phyloP scores from a whole-genome alignment of 2,797 vertebrate genomes.

The Pantherophis alleghaniensis region DNA sequence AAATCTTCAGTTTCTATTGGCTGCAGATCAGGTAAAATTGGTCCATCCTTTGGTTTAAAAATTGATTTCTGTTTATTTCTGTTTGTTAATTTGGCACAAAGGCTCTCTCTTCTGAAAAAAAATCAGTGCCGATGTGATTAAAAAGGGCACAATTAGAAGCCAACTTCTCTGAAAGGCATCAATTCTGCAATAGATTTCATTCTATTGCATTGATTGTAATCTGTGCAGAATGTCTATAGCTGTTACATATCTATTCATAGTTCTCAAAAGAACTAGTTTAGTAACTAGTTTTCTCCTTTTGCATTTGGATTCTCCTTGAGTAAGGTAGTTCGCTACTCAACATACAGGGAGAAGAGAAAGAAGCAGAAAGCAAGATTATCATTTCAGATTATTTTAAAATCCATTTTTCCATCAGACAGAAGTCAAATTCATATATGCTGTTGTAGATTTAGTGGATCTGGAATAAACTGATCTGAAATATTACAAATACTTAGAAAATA shows the following conservation, averaged over 20 bases:
- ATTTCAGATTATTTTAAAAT: not conserved
- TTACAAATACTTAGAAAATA: not conserved
- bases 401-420: not conserved
- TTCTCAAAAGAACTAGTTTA: not conserved
- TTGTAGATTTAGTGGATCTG: not conserved
- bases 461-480: not conserved
- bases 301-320: not conserved
- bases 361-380: not conserved
- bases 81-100: not conserved
- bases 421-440: not conserved
- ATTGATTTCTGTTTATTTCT: not conserved
- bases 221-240: not conserved
- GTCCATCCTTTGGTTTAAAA: not conserved
- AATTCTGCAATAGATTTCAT: not conserved
- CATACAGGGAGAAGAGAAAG: not conserved
- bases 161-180: not conserved
- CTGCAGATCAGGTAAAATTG: not conserved
- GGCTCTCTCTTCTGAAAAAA: not conserved
- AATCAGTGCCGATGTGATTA: not conserved
- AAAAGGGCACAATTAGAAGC: not conserved
- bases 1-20: not conserved
- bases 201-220: not conserved
- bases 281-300: not conserved
- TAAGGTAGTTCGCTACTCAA: not conserved
- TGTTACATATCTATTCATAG: not conserved